Evolutionary conservation across 2,113 vertebrate genomes (phyloP), one percentile per base, ranked within the genome.

Genomic region (Orthonyx spaldingii): DNA sequence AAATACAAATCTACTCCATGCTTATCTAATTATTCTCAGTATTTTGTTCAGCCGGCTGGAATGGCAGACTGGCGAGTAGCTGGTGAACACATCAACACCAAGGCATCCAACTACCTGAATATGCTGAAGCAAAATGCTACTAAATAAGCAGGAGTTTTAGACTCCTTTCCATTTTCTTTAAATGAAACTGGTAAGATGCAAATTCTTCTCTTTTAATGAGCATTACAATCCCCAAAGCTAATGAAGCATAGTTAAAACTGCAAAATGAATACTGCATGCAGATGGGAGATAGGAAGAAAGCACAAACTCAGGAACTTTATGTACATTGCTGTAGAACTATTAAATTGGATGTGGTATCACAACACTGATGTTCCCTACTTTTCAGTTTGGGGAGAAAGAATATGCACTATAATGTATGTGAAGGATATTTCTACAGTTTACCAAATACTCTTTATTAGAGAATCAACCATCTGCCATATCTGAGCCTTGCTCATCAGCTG

Each of bases 401-500:
- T 63, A 64, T 94, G 41, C 21, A 74, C 52, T 83, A 33, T 18
- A 64, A 93, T 76, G 80, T 79, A 85, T 77, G 65, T 42, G 74
- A 88, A 59, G 65, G 20, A 52, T 57, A 83, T 72, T 95, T 91
- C 68, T 81, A 85, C n/a, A 68, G 74, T 96, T 96, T 97, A 95
- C 80, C 89, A 90, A 88, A 86, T 84, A 89, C 53, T 79, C 87
- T 94, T 84, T 96, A 84, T 76, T 84, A 95, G 76, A 94, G 89
- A 94, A 72, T 84, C 64, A 96, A 66, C 57, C 89, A 96, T 89
- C 84, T 97, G 91, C 90, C 89, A 95, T 85, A 91, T 68, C 91
- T 95, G 87, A 97, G 83, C 94, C 90, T 96, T 95, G 85, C 94
- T 96, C 89, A 96, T 59, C 95, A 89, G 92, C 20, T 95, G 56